Evolutionary conservation across 2,888 invertebrate species (phyloP).

Genomic region (Amitus sp.): DNA sequence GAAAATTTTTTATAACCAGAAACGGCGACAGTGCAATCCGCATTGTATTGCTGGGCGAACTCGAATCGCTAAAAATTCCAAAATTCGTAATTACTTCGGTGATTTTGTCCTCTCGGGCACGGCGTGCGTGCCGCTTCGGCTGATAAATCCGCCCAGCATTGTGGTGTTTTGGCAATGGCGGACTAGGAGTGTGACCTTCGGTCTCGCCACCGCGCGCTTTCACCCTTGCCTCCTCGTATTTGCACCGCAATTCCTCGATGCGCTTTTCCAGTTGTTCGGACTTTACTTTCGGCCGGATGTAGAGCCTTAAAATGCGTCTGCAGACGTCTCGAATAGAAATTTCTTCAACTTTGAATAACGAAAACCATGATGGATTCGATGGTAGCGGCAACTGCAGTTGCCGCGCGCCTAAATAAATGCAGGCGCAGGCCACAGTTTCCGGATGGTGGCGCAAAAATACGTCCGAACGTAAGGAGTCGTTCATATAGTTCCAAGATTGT

Average conservation of each 20-base stretch:
- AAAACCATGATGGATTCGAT: slow-evolving; percentile 89
- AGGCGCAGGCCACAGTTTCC: slow-evolving; percentile 99
- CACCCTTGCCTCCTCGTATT: slow-evolving; percentile 75
- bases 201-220: slow-evolving; percentile 68
- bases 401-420: slow-evolving; percentile 94
- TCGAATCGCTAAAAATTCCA: too few species aligned
- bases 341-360: slow-evolving; percentile 86
- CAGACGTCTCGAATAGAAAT: slow-evolving; percentile 87
- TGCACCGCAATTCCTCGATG: slow-evolving; percentile 78
- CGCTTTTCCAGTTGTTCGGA: slow-evolving; percentile 78
- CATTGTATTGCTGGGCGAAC: too few species aligned
- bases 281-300: slow-evolving; percentile 82
- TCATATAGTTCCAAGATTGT: slow-evolving; percentile 99
- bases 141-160: slow-evolving; percentile 76
- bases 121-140: slow-evolving; percentile 65
- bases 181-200: slow-evolving; percentile 67
- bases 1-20: too few species aligned
- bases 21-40: too few species aligned
- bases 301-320: slow-evolving; percentile 82
- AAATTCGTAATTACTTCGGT: slow-evolving; percentile 55
- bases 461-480: slow-evolving; percentile 96
- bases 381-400: slow-evolving; percentile 88
- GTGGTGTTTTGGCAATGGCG: slow-evolving; percentile 69
- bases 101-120: slow-evolving; percentile 60
- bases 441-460: slow-evolving; percentile 96